phyloP scores from a whole-genome alignment of 2,888 invertebrate genomes.

The Eilema depressum region DNA sequence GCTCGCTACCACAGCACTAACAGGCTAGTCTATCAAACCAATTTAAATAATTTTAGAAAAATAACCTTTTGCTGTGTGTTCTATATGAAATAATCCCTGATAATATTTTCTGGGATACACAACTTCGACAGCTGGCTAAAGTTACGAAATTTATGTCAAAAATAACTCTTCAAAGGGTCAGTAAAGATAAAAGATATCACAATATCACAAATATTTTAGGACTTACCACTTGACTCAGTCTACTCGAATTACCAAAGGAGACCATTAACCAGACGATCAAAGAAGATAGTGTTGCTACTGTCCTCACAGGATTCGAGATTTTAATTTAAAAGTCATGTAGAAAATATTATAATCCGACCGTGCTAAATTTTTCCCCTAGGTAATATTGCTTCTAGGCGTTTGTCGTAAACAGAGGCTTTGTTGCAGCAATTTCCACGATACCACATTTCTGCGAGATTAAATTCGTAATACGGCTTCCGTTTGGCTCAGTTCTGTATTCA shows the following conservation, averaged over 20 bases:
- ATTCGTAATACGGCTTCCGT: conserved; percentile 81
- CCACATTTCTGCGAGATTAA: conserved; percentile 85
- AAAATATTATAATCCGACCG: conserved; percentile 62
- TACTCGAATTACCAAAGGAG: conserved; percentile 24
- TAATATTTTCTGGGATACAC: not conserved
- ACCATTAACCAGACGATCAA: conserved; percentile 18
- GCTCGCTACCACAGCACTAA: too few relatives aligned
- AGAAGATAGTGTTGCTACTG: conserved; percentile 25
- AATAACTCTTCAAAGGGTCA: not conserved
- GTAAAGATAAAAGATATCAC: conserved; percentile 11
- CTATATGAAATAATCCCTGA: not conserved
- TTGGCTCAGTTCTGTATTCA: conserved; percentile 75
- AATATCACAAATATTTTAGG: conserved; percentile 20
- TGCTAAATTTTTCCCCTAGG: conserved; percentile 65
- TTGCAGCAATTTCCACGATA: conserved; percentile 81
- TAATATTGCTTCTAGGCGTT: conserved; percentile 67
- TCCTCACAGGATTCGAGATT: conserved; percentile 35
- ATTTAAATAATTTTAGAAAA: too few relatives aligned
- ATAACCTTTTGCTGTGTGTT: not conserved
- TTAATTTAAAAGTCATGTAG: conserved; percentile 51
- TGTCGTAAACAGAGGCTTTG: conserved; percentile 79
- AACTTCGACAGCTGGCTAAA: not conserved
- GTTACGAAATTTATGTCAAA: not conserved
- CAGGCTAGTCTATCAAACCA: too few relatives aligned
- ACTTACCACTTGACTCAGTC: conserved; percentile 18